Base-by-base conservation (phyloP, 2,888 invertebrate genomes). In the Trachelus iudaicus region DNA sequence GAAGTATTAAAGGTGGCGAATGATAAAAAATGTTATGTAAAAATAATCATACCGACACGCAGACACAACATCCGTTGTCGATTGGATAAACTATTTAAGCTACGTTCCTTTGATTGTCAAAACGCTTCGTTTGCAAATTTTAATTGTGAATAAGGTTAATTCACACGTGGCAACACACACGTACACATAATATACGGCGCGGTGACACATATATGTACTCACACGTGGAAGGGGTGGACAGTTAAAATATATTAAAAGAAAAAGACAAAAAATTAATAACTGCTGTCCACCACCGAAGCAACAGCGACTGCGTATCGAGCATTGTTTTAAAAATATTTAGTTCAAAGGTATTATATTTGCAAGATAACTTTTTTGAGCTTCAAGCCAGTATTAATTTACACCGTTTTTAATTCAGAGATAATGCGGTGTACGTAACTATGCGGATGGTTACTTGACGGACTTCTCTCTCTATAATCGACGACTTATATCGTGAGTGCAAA, bases 21-120 rank as follows among this genome's bases (percentile, higher is more conserved):
- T 85, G 84, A 56, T 56, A 23, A 23, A 85, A 56, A 85, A 76
- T 80, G 81, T 85, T 86, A 83, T 84, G 80, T 85, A 81, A 80
- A 85, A 85, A 81, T 83, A 84, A 56, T 56, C 23, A 23, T 23
- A 56, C 11, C 35, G 6, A 40, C 40, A 40, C 40, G 13, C 15
- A 40, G 40, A 40, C 40, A 6, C 40, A 40, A 6, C 40, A 85
- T 83, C 80, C 81, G 83, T 85, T 83, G 82, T 85, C 85, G 82
- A 79, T 84, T 82, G 78, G 81, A 85, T 81, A 71, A 79, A 77
- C 75, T 77, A 77, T 77, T 77, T 77, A 77, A 75, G 40, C 75
- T 75, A 40, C 75, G 75, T 77, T 77, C 75, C 75, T 77, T 77
- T 77, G 71, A 68, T 68, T 69, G 30, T 69, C 13, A 34, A 34